Evolutionary conservation across 2,113 vertebrate species (phyloP).

Genomic region (Melanocharis versteri): DNA sequence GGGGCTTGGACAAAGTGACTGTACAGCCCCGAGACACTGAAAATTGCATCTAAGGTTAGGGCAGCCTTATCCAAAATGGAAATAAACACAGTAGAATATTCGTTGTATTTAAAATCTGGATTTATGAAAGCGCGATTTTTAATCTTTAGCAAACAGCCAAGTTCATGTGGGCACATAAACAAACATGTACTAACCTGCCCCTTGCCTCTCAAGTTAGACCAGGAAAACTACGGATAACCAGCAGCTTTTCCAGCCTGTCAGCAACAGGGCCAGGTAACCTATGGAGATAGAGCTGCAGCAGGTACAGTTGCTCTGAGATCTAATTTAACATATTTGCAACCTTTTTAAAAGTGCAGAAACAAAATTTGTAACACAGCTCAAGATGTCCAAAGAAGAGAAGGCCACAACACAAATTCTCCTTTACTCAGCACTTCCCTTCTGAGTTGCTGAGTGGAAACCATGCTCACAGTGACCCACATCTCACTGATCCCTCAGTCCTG

Average conservation of each 20-base stretch:
- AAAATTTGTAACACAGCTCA: background rate
- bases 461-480: background rate
- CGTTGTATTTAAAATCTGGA: background rate
- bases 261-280: background rate
- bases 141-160: background rate
- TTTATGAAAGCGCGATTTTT: background rate
- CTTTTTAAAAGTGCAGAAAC: background rate
- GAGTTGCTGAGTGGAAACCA: background rate
- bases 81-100: background rate
- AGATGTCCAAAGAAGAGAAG: background rate
- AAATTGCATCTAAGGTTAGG: background rate
- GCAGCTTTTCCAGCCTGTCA: background rate
- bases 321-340: background rate
- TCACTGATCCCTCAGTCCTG: background rate
- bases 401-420: background rate
- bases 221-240: background rate
- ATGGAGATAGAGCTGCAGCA: background rate
- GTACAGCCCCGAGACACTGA: background rate
- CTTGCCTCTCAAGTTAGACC: background rate
- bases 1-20: background rate
- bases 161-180: background rate
- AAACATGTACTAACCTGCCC: background rate
- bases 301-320: background rate
- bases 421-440: background rate
- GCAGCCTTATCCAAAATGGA: background rate